Base-by-base conservation (phyloP, 2,888 invertebrate genomes). In the Malacosoma neustria region DNA sequence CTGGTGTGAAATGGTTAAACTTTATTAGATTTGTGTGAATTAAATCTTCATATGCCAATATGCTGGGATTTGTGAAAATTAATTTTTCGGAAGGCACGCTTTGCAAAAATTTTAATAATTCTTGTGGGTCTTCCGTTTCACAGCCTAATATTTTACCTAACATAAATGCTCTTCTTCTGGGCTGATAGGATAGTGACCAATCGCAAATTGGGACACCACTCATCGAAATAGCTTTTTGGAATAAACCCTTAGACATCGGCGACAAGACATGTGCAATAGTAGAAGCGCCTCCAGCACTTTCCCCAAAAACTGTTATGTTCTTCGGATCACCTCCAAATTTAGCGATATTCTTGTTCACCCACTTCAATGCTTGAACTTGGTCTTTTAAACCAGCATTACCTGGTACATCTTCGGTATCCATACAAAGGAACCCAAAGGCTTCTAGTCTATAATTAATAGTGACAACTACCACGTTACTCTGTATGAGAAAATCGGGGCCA, bases 301-400 rank as follows among this genome's bases (percentile, higher is more conserved):
- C 62, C n/a, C 71, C 71, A 36, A 70, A 60, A 11, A 71, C 40
- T 2, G 70, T 71, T 0, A 71, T 50, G 38, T 68, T 66, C 2
- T 55, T 42, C 0, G 65, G 52, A 50, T 70, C 61, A 4, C 70
- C 70, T 3, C 69, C 69, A 33, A 70, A 70, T 31, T 46, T 43
- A 0, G 40, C 35, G 14, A 70, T 64, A 34, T 70, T 70, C 32
- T 56, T 48, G 14, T 54, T 51, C 1, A 70, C 57, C 69, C 69
- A 70, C 38, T 38, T 54, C 3, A 70, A 38, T 9, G 67, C 69
- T 7, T 54, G 54, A 0, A 62, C 61, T 48, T 70, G 69, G 36
- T 70, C 69, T 37, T 70, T 70, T 37, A 70, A 40, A 3, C 61
- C 69, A 14, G 69, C 67, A 13, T 70, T 70, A n/a, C 68, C 69